Evolutionary conservation across 2,797 vertebrate genomes (phyloP), one percentile per base, ranked within the genome.

Genomic region (Galaxias olidus): DNA sequence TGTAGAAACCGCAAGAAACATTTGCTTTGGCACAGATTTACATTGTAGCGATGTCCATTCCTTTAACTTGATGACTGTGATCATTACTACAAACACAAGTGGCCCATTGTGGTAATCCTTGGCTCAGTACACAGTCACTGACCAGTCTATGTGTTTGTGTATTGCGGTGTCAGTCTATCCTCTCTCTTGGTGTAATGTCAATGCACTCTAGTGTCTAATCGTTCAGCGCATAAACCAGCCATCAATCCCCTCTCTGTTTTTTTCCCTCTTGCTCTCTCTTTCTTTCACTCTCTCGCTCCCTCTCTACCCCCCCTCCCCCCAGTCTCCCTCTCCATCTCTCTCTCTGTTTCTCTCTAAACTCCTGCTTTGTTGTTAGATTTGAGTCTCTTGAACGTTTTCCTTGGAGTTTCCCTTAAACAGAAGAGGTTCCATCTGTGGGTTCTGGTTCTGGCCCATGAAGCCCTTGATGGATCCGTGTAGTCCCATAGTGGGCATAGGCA

Each of bases 321-420:
- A 74, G 81, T 62, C 52, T 64, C 51, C 64, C 56, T 65, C 69
- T 69, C 47, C 20, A 61, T n/a, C 46, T 62, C 61, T 52, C 51
- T 69, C 58, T 42, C 59, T 53, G 60, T 54, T 56, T 19, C 60
- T 57, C 61, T 20, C 62, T 41, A 68, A 51, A 61, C 19, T 65
- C 61, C 61, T 48, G 56, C 44, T 50, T 63, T 40, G 50, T 47
- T 61, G 71, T 91, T 84, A 96, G 84, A 98, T 97, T 87, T 98
- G 96, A 71, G 96, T 98, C 89, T 98, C 96, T 90, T 97, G 96
- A 78, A 97, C 96, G 12, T 96, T 96, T 91, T 97, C 96, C 92
- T 98, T 98, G 13, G 96, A 98, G 88, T 84, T 93, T 80, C 94
- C 95, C 87, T 96, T 96, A 86, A 97, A 95, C 80, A 98, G 93